These are phyloP conservation scores for Pelobates cultripes DNA, from an alignment of 2,797 vertebrate genomes.

Conservation along the genomic window DNA sequence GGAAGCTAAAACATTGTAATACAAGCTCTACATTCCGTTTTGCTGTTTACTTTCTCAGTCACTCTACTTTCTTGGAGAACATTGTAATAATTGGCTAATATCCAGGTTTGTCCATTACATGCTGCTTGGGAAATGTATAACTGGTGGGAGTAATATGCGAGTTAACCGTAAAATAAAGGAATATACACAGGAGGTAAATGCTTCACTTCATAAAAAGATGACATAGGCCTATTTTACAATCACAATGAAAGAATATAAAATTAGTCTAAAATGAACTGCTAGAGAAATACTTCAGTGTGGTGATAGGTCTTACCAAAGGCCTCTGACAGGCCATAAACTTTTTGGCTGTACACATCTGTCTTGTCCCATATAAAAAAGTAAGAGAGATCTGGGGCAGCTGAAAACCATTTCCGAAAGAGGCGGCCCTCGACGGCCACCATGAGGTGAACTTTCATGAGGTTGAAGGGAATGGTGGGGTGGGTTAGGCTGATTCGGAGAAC, in stretches of 20 bases:
- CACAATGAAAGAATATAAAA: not conserved
- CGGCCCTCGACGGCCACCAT: constrained; percentile 97
- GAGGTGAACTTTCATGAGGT: constrained; percentile 98
- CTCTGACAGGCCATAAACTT: constrained; percentile 93
- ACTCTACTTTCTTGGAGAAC: not conserved
- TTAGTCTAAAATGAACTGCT: not conserved
- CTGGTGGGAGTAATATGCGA: not conserved
- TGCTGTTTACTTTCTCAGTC: no score
- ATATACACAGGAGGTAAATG: not conserved
- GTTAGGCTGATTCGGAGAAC: constrained; percentile 91
- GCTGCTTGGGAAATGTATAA: not conserved
- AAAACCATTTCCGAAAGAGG: constrained; percentile 96
- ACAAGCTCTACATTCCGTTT: no score
- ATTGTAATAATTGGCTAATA: not conserved
- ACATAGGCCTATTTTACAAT: no score
- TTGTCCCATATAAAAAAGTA: constrained; percentile 98
- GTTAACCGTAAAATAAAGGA: not conserved
- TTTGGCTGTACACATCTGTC: constrained; percentile 96
- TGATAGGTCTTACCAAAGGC: constrained; percentile 84
- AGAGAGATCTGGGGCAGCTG: constrained; percentile 87
- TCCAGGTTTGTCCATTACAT: not conserved
- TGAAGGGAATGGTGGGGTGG: constrained; percentile 91
- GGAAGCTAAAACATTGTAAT: no score
- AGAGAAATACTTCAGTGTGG: not conserved
- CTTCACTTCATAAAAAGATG: no score